Evolutionary conservation across 2,113 vertebrate species (phyloP).

Genomic region (Copsychus sechellarum): DNA sequence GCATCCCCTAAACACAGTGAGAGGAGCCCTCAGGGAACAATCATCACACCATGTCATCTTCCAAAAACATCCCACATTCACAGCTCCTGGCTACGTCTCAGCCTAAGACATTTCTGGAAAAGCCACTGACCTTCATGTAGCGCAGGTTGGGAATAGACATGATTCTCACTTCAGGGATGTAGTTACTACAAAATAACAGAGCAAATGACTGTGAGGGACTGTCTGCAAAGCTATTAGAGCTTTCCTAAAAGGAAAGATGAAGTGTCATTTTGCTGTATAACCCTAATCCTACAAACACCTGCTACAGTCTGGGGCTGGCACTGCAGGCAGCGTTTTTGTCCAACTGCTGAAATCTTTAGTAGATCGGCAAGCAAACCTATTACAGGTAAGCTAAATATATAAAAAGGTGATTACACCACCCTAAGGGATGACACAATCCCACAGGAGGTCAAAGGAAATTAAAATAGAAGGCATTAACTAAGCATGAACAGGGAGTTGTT

Average conservation of each 20-base stretch:
- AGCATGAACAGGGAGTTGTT: background rate
- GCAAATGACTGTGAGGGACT: background rate
- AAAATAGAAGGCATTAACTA: background rate
- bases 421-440: background rate
- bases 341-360: background rate
- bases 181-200: conserved; percentile 82
- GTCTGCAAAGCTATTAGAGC: background rate
- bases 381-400: background rate
- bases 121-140: conserved; percentile 88
- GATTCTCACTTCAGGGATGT: conserved; percentile 98
- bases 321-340: background rate
- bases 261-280: background rate
- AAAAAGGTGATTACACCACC: background rate
- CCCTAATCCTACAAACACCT: background rate
- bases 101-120: background rate
- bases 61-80: background rate
- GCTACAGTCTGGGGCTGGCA: background rate
- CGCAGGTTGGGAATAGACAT: conserved; percentile 99
- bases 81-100: background rate
- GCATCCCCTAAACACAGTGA: background rate
- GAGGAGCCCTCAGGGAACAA: background rate
- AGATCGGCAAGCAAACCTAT: background rate
- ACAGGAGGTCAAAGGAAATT: background rate
- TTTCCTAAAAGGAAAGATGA: background rate
- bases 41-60: background rate